Base-by-base conservation (phyloP, 30 jellyfish, hydroid and myxozoan species). In the Cassiopea andromeda region DNA sequence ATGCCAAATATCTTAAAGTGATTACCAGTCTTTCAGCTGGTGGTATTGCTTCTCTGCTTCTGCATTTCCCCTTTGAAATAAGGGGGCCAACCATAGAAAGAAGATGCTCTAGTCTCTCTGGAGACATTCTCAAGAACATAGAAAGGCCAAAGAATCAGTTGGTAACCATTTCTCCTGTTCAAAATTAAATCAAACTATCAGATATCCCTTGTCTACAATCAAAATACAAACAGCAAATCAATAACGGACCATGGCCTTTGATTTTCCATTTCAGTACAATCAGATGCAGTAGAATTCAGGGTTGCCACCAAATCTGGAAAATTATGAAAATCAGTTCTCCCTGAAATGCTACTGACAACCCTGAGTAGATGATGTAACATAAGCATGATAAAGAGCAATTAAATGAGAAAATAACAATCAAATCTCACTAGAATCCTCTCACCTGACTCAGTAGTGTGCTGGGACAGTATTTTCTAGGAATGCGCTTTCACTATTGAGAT, bases 21-120 rank as follows among this genome's bases (percentile, higher is more conserved):
- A 89, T 89, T 10, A 78, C 86, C 71, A 87, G 69, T 7, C 94
- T 54, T 75, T 87, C 87, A 3, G 64, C 84, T 76, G 93, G 92
- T 14, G 91, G 50, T 16, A 87, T 49, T 38, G 75, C 16, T 48
- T 77, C 46, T 2, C 91, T 27, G 8, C 85, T 27, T n/a, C 73
- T 60, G 82, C 91, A 82, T 66, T 88, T 44, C 66, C 80, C 80
- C 84, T 88, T 88, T n/a, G 85, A 70, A 9, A 80, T 15, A 27
- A 68, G 70, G 2, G 92, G 91, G 14, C 92, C 91, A 81, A 78
- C 90, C 16, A 88, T 46, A 17, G 73, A 13, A 15, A 88, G 60
- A 14, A 88, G 58, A 75, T 88, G 93, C 73, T 88, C 93, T 44
- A 88, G 73, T 73, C 94, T 75, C 57, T 88, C 87, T 50, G 95